Base-by-base conservation (phyloP, 1,140 invertebrate species). In the Octopus sinensis region DNA sequence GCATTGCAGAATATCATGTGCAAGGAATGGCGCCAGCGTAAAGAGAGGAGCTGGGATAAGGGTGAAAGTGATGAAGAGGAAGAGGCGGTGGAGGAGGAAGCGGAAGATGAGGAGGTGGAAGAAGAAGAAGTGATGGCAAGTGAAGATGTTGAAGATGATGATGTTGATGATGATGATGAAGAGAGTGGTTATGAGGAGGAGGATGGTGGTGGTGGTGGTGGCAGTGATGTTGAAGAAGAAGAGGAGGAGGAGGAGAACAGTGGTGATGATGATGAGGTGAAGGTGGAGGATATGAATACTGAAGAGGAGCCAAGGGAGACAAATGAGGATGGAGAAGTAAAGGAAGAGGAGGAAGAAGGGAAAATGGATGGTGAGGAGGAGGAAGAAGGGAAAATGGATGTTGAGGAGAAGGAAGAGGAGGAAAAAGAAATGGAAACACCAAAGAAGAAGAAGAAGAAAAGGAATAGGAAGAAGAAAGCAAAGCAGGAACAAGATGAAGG, bases 161-260 rank as follows among this genome's bases (percentile, higher is more conserved):
- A 76, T 52, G 80, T 76, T 54, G 75, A 76, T 53, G n/a, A n/a
- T n/a, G 80, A 81, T 6, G 53, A 23, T 23, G 75, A 76, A 76
- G 73, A 52, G 75, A 53, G 13, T 13, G 71, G 53, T 51, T 71
- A 76, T 5, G n/a, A 80, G 6, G 56, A n/a, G 0, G 68, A 80
- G 0, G 53, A 68, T 4, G 62, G 30, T 13, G 30, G 5, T 73
- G 30, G 5, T 73, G 56, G 17, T 9, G 56, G 17, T 9, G 17
- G 9, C 9, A 17, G 17, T 62, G 17, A 17, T 80, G 12, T 17
- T 12, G 30, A 54, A 51, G 75, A 43, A 54, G 80, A 81, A 77
- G n/a, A 12, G 54, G 53, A 78, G 53, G 53, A 78, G 76, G 53
- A 51, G 76, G 53, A 53, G 53, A 17, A 53, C 6, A 7, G 53